Evolutionary conservation across 1,140 invertebrate genomes (phyloP), one percentile per base, ranked within the genome.

Genomic region (Fopius arisanus): DNA sequence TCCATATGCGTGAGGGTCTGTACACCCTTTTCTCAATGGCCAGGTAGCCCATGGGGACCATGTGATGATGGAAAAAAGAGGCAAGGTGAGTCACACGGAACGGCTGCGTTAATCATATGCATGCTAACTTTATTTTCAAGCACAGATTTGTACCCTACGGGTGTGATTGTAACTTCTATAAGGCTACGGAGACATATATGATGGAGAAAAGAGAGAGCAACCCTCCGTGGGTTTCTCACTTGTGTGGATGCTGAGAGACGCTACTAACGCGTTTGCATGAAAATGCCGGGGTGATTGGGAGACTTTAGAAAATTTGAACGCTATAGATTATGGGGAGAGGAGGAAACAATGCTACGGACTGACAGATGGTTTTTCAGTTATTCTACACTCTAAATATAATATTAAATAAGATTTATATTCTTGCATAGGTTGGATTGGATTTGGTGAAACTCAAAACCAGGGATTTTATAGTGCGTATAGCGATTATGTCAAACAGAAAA

Each of bases 241-340:
- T 2, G 28, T 66, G 29, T 48, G 19, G n/a, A 29, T 31, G 40
- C 33, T 70, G 40, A 48, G 16, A 54, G 48, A 70, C 41, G 67
- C 23, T 51, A 51, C 67, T 16, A 23, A 29, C 41, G 23, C 19
- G 33, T 78, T 78, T 76, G 77, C 77, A 78, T 78, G 67, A 78
- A 78, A 78, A 78, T 78, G 69, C 77, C 21, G 21, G 75, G 70
- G 72, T 76, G 77, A 78, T 78, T 78, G 77, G 72, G 26, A 73
- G 73, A 78, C 77, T 76, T 76, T 78, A 75, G 70, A 78, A 78
- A 78, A 76, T 78, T 78, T 78, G 54, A 71, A 69, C 14, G 69
- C 77, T 76, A 78, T 78, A 76, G 77, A 78, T 78, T 76, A 75
- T 54, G 62, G 5, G 19, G 41, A 10, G 28, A 21, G 31, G 59